Conservation (phyloP, 2,888 invertebrate genomes). For the Caenorhabditis macrosperma region DNA sequence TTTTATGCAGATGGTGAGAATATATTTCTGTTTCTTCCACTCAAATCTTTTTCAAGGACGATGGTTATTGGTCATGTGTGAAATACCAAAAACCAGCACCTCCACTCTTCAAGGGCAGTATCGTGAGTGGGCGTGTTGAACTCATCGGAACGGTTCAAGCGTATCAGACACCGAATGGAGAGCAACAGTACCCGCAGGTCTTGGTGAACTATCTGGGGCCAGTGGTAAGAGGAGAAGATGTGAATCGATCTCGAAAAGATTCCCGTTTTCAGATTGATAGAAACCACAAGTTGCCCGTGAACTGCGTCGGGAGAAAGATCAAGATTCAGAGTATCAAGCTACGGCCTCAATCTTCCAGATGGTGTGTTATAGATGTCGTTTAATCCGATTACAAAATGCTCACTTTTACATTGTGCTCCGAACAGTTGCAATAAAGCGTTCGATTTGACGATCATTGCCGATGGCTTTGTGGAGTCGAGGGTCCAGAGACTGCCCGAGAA, state of each 20-base stretch:
- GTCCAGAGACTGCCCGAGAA: constrained; percentile 40
- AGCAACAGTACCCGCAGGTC: background rate
- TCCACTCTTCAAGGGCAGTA: background rate
- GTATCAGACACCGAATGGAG: background rate
- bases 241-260: background rate
- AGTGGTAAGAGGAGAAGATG: background rate
- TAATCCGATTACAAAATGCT: too few relatives aligned
- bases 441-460: constrained; percentile 31
- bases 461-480: constrained; percentile 20
- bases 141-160: background rate
- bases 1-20: background rate
- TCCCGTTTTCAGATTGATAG: constrained; percentile 10
- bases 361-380: too few relatives aligned
- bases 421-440: constrained; percentile 10
- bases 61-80: background rate
- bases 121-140: background rate
- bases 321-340: constrained; percentile 10
- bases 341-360: too few relatives aligned
- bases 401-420: constrained; percentile 33
- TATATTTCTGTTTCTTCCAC: background rate
- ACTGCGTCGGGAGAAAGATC: constrained; percentile 4
- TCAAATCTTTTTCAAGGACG: too few relatives aligned
- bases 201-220: constrained; percentile 1
- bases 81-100: background rate
- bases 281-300: background rate